A percentile compares a stretch with the other conserved stretches of the same genome.
Conservation (phyloP, 2,888 invertebrate genomes). For the Hirtodrosophila confusa region DNA sequence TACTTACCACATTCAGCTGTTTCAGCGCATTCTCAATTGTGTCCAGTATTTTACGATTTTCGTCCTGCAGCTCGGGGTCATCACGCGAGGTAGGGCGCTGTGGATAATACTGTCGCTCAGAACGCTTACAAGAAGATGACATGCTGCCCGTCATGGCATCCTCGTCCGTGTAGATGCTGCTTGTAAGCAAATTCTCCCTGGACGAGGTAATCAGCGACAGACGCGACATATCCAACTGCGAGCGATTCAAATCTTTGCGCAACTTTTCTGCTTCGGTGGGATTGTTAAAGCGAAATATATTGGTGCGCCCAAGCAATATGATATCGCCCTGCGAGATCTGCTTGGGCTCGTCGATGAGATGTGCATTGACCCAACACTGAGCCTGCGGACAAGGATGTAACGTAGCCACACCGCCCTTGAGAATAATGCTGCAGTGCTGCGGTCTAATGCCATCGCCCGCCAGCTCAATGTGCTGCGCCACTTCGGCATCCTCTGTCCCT, state of each 20-base stretch:
- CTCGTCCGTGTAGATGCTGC: constrained; percentile 82
- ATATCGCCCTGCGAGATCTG: constrained; percentile 93
- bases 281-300: constrained; percentile 95
- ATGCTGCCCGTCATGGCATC: constrained; percentile 70
- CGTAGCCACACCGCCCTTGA: constrained; percentile 90
- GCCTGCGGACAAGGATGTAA: constrained; percentile 89
- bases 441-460: constrained; percentile 91
- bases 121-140: constrained; percentile 79
- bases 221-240: constrained; percentile 90
- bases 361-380: constrained; percentile 93
- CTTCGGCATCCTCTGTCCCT: constrained; percentile 89
- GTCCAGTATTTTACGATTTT: constrained; percentile 88
- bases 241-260: constrained; percentile 88
- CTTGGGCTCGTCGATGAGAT: constrained; percentile 90
- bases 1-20: constrained; percentile 84
- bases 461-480: constrained; percentile 90
- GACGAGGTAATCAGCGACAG: constrained; percentile 91
- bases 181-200: constrained; percentile 87
- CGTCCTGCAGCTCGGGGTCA: constrained; percentile 87
- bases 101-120: constrained; percentile 83
- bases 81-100: constrained; percentile 84
- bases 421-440: constrained; percentile 90
- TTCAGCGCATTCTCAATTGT: constrained; percentile 89
- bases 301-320: constrained; percentile 90
- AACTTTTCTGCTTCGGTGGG: constrained; percentile 94